phyloP scores from a whole-genome alignment of 2,888 invertebrate genomes.

The Phortica okadai region DNA sequence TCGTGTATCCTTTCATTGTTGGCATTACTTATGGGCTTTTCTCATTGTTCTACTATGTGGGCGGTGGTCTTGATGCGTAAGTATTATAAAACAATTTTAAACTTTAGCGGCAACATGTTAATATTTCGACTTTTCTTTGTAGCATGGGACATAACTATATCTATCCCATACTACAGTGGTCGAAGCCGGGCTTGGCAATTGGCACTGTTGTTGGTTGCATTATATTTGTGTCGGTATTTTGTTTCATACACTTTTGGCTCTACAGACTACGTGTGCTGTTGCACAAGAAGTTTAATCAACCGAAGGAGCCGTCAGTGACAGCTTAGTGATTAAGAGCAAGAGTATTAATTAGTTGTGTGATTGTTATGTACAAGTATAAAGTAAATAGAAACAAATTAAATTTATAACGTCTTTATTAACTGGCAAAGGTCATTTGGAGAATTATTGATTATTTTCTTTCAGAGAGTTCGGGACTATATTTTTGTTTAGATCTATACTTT shows the following conservation, averaged over 20 bases:
- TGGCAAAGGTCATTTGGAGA: too few relatives aligned
- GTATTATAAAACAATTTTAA: slow-evolving; percentile 60
- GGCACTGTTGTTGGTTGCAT: slow-evolving; percentile 59
- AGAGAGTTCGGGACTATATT: too few relatives aligned
- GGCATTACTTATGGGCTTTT: slow-evolving; percentile 79
- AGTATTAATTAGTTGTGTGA: too few relatives aligned
- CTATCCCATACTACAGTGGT: slow-evolving; percentile 87
- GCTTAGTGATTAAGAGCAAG: too few relatives aligned
- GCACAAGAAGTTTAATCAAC: not conserved
- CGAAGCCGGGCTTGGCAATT: slow-evolving; percentile 78
- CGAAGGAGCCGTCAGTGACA: not conserved
- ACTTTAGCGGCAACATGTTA: too few relatives aligned
- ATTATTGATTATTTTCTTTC: too few relatives aligned
- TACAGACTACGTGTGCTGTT: slow-evolving; percentile 23
- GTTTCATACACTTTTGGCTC: slow-evolving; percentile 59
- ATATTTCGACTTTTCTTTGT: too few relatives aligned
- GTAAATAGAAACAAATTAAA: too few relatives aligned
- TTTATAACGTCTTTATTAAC: too few relatives aligned
- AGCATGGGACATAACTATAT: slow-evolving; percentile 81
- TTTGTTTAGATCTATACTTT: too few relatives aligned
- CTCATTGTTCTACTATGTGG: slow-evolving; percentile 79
- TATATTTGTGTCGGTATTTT: slow-evolving; percentile 55
- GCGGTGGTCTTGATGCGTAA: slow-evolving; percentile 78
- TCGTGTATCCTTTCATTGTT: slow-evolving; percentile 80
- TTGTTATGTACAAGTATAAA: too few relatives aligned